phyloP scores from a whole-genome alignment of 2,797 vertebrate genomes.

The Cossypha caffra region DNA sequence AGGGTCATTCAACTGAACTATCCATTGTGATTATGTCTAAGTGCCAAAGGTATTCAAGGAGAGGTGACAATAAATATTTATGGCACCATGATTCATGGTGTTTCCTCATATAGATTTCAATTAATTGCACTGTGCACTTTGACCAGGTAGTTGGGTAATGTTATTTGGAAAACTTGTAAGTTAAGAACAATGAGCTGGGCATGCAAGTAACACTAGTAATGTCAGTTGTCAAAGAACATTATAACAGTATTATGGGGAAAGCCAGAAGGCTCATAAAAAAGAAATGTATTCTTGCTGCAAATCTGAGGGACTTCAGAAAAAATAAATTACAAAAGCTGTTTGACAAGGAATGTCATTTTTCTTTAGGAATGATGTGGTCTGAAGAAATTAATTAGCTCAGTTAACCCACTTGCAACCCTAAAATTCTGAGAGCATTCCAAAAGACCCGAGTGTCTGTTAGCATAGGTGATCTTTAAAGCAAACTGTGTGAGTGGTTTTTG shows the following conservation, averaged over 20 bases:
- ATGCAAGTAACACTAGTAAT: background rate
- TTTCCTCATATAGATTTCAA: background rate
- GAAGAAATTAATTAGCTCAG: slow-evolving; percentile 15
- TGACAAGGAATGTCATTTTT: background rate
- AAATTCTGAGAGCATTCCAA: background rate
- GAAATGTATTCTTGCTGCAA: background rate
- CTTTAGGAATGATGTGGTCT: background rate
- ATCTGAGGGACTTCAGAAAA: background rate
- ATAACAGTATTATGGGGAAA: background rate
- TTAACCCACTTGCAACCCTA: background rate
- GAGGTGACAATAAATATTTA: background rate
- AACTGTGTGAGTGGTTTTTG: background rate
- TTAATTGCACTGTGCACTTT: background rate
- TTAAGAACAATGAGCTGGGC: background rate
- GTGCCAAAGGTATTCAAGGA: background rate
- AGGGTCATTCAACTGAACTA: background rate
- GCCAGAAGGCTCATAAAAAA: slow-evolving; percentile 18
- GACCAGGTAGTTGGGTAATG: background rate
- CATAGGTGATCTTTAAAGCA: background rate
- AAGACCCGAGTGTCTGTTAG: background rate
- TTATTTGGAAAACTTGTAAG: background rate
- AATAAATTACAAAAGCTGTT: background rate
- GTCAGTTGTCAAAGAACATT: background rate
- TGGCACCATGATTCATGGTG: background rate
- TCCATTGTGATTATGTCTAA: background rate